Conservation (phyloP, 2,888 invertebrate species). For the Drosophila kambysellisi region DNA sequence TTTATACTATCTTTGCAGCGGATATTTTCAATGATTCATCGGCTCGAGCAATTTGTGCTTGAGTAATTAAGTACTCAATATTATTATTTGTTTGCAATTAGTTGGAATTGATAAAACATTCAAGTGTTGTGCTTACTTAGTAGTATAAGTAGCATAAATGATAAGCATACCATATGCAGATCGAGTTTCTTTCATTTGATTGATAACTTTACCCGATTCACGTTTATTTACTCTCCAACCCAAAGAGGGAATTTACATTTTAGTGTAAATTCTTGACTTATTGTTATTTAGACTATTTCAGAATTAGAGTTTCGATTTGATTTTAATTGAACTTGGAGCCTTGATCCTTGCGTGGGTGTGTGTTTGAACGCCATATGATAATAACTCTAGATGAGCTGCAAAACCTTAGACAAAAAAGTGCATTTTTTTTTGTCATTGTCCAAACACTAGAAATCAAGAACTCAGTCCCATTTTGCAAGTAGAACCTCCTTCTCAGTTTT, state of each 20-base stretch:
- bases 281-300: neutral
- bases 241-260: neutral
- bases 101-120: neutral
- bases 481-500: constrained; percentile 5
- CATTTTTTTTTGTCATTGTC: constrained; percentile 6
- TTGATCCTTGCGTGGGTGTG: neutral
- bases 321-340: neutral
- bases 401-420: constrained; percentile 10
- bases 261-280: neutral
- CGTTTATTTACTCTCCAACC: neutral
- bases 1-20: neutral
- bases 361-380: constrained; percentile 20
- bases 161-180: neutral
- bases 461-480: constrained; percentile 21
- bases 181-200: neutral
- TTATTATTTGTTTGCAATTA: neutral
- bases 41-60: neutral
- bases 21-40: constrained; percentile 6
- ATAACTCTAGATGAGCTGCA: constrained; percentile 29
- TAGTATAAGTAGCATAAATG: neutral
- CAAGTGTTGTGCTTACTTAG: neutral
- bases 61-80: neutral
- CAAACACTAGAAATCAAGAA: constrained; percentile 20
- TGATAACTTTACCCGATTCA: neutral
- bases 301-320: neutral